phyloP scores from a whole-genome alignment of 2,797 vertebrate species.

The Halcyon badia region DNA sequence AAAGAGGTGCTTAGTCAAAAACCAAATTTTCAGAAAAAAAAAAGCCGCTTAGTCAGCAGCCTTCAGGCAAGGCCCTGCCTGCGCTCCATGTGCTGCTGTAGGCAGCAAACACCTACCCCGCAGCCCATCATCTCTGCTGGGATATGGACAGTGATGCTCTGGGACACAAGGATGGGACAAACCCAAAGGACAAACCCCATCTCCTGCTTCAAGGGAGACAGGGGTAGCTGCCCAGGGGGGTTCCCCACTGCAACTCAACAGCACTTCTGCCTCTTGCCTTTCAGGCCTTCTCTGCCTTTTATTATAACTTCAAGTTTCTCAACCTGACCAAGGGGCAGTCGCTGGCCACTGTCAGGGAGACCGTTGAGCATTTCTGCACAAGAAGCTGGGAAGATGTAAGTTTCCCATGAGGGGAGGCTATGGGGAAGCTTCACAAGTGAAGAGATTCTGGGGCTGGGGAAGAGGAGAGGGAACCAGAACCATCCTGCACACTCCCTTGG shows the following conservation, averaged over 20 bases:
- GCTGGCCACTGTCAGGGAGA: not conserved
- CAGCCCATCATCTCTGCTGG: not conserved
- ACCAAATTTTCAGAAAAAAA: not conserved
- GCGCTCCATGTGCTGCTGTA: not conserved
- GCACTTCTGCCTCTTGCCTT: not conserved
- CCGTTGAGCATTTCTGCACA: constrained; percentile 31
- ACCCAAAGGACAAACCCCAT: not conserved
- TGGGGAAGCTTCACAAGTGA: not conserved
- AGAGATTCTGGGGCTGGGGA: not conserved
- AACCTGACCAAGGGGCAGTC: constrained; percentile 70
- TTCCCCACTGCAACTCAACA: not conserved
- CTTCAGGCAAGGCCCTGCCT: not conserved
- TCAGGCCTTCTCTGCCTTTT: constrained; percentile 80
- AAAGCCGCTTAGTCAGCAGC: not conserved
- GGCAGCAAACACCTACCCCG: not conserved
- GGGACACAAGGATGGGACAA: not conserved
- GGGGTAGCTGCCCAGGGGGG: rapidly evolving
- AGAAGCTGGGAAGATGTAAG: constrained; percentile 67
- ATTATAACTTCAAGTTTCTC: constrained; percentile 77
- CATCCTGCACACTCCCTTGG: not conserved
- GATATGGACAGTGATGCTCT: not conserved
- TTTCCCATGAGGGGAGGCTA: not conserved
- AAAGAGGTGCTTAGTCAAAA: not conserved
- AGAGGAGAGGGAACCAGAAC: not conserved
- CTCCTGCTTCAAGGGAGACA: not conserved